Evolutionary conservation across 2,888 invertebrate species (phyloP), one percentile per base, ranked within the genome.

Genomic region (Helleia helle): DNA sequence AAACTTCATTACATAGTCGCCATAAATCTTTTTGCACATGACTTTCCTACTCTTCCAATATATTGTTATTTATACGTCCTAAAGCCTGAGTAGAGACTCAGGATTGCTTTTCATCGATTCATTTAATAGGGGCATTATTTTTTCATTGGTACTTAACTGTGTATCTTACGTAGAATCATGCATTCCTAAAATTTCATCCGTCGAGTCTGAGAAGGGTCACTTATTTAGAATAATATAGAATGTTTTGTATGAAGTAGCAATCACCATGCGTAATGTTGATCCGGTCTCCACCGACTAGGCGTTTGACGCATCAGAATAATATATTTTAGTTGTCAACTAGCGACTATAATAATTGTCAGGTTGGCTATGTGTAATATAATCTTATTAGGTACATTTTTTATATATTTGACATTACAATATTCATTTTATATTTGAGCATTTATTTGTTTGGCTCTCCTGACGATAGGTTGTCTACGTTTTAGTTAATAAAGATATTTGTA

Each of bases 81-180:
- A n/a, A n/a, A 17, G 31, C 31, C 11, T 18, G 18, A 22, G 17
- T 22, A 34, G 12, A 34, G 34, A 22, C 34, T 34, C 34, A 22
- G 18, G 18, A 34, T 31, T 31, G 31, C 31, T 15, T 31, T n/a
- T n/a, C n/a, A n/a, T n/a, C n/a, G n/a, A 31, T 18, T 12, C n/a
- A 74, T 65, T 68, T 65, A 68, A 72, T 79, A 76, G 71, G 65
- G 62, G 64, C 59, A 51, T 70, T 69, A 34, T 40, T 66, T 70
- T 74, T 69, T 75, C 71, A 71, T 79, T 67, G 70, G 83, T 81
- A 83, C 83, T 83, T 83, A 83, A 81, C 72, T 70, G 72, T 70
- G 71, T 80, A 77, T 75, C 73, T 71, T 58, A 65, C 71, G 73
- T 80, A 81, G 80, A 71, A 71, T 80, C 75, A 71, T 76, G 76